Percentiles rank a stretch among this genome's conserved stretches.
phyloP scores from a whole-genome alignment of 2,888 invertebrate species.

The Boloria selene region DNA sequence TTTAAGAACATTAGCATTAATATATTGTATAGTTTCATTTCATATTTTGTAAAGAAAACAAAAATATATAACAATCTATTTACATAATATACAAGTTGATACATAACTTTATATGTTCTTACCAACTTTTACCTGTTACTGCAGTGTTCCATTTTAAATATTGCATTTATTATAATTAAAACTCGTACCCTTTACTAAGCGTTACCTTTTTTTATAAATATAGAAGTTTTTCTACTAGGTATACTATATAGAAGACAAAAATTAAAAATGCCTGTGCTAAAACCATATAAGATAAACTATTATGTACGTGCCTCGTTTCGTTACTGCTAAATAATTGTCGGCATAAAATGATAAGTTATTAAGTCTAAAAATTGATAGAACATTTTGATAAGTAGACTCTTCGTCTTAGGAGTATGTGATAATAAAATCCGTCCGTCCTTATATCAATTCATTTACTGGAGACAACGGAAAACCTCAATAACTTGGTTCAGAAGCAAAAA shows the following conservation, averaged over 20 bases:
- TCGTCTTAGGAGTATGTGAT: no score
- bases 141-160: constrained; percentile 2
- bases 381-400: no score
- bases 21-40: not conserved
- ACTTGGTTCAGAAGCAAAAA: no score
- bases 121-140: constrained; percentile 21
- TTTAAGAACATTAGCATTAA: not conserved
- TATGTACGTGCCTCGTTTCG: constrained; percentile 1
- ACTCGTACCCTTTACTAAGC: not conserved
- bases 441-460: no score
- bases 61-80: not conserved
- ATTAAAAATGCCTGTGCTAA: constrained; percentile 4
- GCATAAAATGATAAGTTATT: constrained; percentile 10
- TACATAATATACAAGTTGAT: not conserved
- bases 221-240: not conserved
- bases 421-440: no score
- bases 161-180: not conserved
- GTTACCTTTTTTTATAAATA: constrained; percentile 8
- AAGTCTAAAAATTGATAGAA: not conserved
- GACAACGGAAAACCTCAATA: no score
- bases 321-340: constrained; percentile 4
- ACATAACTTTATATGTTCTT: not conserved
- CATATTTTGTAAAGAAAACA: not conserved
- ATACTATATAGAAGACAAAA: constrained; percentile 9
- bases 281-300: constrained; percentile 8